Conservation (phyloP, 2,888 invertebrate genomes). For the Trichogramma dendrolimi region DNA sequence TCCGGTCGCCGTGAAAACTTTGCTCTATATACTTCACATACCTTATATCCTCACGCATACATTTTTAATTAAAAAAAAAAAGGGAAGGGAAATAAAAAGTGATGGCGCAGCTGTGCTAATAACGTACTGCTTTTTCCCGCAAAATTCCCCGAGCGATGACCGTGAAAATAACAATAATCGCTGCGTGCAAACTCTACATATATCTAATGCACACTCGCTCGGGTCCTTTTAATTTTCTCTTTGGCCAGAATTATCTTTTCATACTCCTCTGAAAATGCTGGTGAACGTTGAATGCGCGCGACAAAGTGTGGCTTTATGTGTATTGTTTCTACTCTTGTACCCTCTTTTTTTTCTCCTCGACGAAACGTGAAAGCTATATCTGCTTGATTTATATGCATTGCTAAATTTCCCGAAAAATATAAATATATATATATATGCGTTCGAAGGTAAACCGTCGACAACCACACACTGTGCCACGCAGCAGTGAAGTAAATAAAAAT, state of each 20-base stretch:
- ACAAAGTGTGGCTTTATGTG: no score
- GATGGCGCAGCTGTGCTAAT: conserved; percentile 9
- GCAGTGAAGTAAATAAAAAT: no score
- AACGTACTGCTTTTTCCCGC: not conserved
- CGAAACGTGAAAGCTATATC: no score
- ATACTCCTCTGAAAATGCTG: no score
- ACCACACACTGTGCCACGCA: no score
- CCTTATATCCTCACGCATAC: not conserved
- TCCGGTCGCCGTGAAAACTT: conserved; percentile 2
- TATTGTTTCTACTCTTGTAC: no score
- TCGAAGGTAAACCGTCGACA: no score
- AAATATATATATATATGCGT: no score
- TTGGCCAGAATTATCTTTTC: not conserved
- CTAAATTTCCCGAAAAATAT: no score
- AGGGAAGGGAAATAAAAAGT: not conserved
- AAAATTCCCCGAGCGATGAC: conserved; percentile 7
- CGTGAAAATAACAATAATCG: conserved; percentile 5
- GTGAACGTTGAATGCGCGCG: no score
- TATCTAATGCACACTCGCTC: not conserved
- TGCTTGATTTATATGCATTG: no score
- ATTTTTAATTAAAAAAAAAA: conserved; percentile 21
- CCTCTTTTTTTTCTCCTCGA: no score
- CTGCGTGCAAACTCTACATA: not conserved
- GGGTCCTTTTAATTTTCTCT: conserved; percentile 14
- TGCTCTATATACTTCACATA: not conserved